Evolutionary conservation across 1,140 invertebrate species (phyloP).

Genomic region (Bombyx mandarina): DNA sequence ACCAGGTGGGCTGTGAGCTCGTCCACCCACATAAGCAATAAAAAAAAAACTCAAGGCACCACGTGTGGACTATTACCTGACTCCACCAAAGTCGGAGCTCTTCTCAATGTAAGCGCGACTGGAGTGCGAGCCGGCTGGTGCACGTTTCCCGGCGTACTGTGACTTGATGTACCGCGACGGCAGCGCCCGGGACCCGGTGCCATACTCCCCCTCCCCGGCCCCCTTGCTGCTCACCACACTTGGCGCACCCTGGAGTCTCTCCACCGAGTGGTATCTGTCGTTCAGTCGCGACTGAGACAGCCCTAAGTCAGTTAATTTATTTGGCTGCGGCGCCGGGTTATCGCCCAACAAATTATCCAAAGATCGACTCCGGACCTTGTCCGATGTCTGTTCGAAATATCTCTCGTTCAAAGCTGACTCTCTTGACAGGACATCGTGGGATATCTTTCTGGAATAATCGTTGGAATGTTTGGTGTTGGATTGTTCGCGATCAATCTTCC

Average conservation of each 20-base stretch:
- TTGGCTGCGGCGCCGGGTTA: conserved; percentile 65
- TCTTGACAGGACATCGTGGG: conserved; percentile 83
- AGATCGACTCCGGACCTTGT: conserved; percentile 84
- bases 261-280: conserved; percentile 88
- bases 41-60: too few species aligned
- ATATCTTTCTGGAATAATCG: conserved; percentile 76
- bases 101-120: conserved; percentile 88
- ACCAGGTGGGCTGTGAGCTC: too few species aligned
- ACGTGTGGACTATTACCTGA: conserved; percentile 60
- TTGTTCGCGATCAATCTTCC: conserved; percentile 54
- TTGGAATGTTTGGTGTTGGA: conserved; percentile 34
- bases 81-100: conserved; percentile 78
- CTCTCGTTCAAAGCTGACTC: conserved; percentile 90
- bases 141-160: conserved; percentile 83
- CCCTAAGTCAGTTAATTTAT: conserved; percentile 78
- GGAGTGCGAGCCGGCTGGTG: conserved; percentile 85
- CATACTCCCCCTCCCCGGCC: conserved; percentile 54
- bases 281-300: conserved; percentile 88
- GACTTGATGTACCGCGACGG: conserved; percentile 88
- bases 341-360: conserved; percentile 84
- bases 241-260: conserved; percentile 75
- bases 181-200: conserved; percentile 71
- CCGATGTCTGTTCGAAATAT: conserved; percentile 84
- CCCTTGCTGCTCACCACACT: conserved; percentile 51
- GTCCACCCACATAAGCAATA: too few species aligned